These are phyloP conservation scores for Lapara coniferarum DNA, from an alignment of 2,888 invertebrate species.

Conservation along the genomic window DNA sequence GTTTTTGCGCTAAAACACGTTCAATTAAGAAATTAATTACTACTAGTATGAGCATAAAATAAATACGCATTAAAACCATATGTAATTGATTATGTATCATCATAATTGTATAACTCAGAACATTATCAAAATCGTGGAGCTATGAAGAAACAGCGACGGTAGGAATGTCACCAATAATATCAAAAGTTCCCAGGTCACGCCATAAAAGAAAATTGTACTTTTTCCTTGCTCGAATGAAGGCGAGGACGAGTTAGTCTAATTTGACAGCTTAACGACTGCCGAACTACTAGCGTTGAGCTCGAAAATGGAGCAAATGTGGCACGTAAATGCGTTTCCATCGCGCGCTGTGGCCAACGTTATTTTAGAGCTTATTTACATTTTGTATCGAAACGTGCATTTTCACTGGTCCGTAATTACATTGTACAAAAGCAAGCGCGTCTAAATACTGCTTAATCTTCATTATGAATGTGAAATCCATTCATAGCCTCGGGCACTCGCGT, in stretches of 20 bases:
- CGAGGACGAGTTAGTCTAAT: conserved; percentile 64
- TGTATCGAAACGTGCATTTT: conserved; percentile 45
- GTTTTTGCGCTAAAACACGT: too few species aligned
- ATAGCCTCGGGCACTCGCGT: conserved; percentile 70
- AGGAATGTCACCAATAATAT: conserved; percentile 43
- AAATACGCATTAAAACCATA: too few species aligned
- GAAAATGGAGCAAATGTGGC: conserved; percentile 48
- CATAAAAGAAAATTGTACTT: conserved; percentile 70
- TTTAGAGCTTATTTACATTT: conserved; percentile 46
- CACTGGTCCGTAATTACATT: conserved; percentile 44
- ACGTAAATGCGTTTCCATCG: conserved; percentile 47
- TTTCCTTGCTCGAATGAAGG: conserved; percentile 64
- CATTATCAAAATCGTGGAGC: neutral
- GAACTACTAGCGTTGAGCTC: conserved; percentile 51
- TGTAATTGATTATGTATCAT: too few species aligned
- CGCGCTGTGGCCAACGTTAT: conserved; percentile 45
- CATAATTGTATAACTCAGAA: too few species aligned
- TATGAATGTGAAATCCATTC: conserved; percentile 74
- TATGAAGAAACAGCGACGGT: conserved; percentile 19
- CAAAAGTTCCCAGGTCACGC: conserved; percentile 66
- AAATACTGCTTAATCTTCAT: conserved; percentile 66
- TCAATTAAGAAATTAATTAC: too few species aligned
- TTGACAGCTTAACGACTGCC: conserved; percentile 67
- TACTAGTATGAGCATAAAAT: too few species aligned
- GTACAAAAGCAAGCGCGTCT: conserved; percentile 44